These are phyloP conservation scores for Microcebus tavaratra DNA, from an alignment of 2,113 vertebrate species.

Conservation along the genomic window DNA sequence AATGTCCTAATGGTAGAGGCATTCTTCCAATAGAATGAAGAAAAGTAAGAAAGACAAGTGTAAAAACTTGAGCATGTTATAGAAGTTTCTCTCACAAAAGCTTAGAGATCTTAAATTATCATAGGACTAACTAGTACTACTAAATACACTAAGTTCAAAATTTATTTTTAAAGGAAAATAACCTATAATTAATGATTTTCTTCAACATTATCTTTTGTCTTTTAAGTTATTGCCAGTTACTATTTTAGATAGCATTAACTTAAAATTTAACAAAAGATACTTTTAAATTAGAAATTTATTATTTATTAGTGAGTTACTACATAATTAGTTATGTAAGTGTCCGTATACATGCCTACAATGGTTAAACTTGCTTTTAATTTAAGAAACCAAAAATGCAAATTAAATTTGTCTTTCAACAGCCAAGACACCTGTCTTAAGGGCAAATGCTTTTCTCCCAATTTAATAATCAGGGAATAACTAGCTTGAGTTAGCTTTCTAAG, in stretches of 20 bases:
- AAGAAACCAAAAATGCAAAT: not conserved
- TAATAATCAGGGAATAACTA: conserved; percentile 11
- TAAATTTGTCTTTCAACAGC: conserved; percentile 17
- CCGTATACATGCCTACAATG: not conserved
- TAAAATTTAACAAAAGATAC: not conserved
- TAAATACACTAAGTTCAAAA: not conserved
- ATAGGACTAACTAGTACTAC: not conserved
- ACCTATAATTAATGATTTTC: not conserved
- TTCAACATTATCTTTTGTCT: not conserved
- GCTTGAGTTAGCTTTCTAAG: not conserved
- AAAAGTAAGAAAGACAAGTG: conserved; percentile 3
- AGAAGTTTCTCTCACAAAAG: not conserved
- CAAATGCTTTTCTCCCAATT: not conserved
- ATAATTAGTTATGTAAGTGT: not conserved
- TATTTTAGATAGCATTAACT: not conserved
- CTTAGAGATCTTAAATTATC: not conserved
- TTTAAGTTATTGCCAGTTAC: not conserved
- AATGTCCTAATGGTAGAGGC: not conserved
- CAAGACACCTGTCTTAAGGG: not conserved
- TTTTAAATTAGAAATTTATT: not conserved
- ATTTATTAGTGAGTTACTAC: not conserved
- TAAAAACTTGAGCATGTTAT: not conserved
- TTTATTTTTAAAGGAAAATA: not conserved
- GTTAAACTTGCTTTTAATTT: not conserved
- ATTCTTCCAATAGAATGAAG: conserved; percentile 16